A percentile compares a stretch with the other conserved stretches of the same genome.
phyloP scores from a whole-genome alignment of 2,888 invertebrate species.

The Julus scandinavius region DNA sequence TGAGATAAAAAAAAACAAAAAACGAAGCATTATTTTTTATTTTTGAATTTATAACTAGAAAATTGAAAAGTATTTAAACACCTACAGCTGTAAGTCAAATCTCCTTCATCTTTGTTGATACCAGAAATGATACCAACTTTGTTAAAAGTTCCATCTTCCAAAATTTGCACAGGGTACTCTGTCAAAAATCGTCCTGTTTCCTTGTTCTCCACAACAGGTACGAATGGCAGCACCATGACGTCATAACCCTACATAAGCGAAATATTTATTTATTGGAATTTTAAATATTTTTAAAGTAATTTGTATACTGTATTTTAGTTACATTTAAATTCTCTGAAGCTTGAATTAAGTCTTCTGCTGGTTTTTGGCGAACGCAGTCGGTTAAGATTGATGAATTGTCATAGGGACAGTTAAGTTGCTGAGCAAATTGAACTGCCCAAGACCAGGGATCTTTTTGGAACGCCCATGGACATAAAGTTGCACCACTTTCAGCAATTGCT shows the following conservation, averaged over 20 bases:
- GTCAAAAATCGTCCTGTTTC: slow-evolving; percentile 48
- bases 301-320: no score
- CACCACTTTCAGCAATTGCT: slow-evolving; percentile 9
- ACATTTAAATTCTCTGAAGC: slow-evolving; percentile 52
- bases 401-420: slow-evolving; percentile 48
- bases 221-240: slow-evolving; percentile 29
- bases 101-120: slow-evolving; percentile 54
- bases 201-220: slow-evolving; percentile 48
- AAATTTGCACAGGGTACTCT: not conserved
- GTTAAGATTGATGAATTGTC: slow-evolving; percentile 37
- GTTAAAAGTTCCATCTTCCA: slow-evolving; percentile 49
- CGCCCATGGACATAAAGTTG: not conserved
- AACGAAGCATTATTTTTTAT: not conserved
- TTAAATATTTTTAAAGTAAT: no score
- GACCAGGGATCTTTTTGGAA: not conserved
- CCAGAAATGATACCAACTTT: slow-evolving; percentile 52
- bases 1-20: not conserved
- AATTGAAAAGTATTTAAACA: not conserved
- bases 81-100: slow-evolving; percentile 40
- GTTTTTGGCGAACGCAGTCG: slow-evolving; percentile 52
- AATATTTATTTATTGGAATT: not conserved
- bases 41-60: slow-evolving; percentile 22
- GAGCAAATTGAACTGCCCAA: slow-evolving; percentile 52
- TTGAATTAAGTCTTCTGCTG: slow-evolving; percentile 51
- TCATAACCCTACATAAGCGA: not conserved